Evolutionary conservation across 2,797 vertebrate species (phyloP).

Genomic region (Malurus leucopterus): DNA sequence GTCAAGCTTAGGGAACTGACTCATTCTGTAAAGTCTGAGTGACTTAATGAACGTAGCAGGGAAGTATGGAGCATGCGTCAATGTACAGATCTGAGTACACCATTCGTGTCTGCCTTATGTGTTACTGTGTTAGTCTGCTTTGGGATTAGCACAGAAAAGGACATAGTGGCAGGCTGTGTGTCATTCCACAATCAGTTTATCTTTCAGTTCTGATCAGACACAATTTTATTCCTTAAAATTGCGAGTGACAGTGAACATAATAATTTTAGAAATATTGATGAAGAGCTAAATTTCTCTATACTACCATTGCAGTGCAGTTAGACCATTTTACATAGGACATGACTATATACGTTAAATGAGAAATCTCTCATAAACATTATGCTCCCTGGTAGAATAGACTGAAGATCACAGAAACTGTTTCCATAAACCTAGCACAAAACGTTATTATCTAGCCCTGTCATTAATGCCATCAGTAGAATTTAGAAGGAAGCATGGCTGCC

Average conservation of each 20-base stretch:
- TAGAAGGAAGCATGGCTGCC: not conserved
- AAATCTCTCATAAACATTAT: not conserved
- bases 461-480: not conserved
- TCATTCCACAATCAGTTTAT: not conserved
- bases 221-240: not conserved
- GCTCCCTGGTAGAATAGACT: not conserved
- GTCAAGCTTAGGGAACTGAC: not conserved
- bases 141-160: not conserved
- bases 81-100: not conserved
- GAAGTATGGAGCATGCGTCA: not conserved
- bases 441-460: not conserved
- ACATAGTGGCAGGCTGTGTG: not conserved
- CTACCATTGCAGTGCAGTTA: not conserved
- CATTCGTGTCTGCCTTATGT: not conserved
- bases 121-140: not conserved
- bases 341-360: not conserved
- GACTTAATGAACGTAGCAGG: not conserved
- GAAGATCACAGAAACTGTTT: not conserved
- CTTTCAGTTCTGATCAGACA: not conserved
- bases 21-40: not conserved
- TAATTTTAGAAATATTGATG: not conserved
- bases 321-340: not conserved
- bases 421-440: not conserved
- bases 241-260: not conserved
- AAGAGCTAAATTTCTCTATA: not conserved